These are phyloP conservation scores for Xenopus borealis DNA, from an alignment of 2,113 vertebrate species.

Conservation along the genomic window DNA sequence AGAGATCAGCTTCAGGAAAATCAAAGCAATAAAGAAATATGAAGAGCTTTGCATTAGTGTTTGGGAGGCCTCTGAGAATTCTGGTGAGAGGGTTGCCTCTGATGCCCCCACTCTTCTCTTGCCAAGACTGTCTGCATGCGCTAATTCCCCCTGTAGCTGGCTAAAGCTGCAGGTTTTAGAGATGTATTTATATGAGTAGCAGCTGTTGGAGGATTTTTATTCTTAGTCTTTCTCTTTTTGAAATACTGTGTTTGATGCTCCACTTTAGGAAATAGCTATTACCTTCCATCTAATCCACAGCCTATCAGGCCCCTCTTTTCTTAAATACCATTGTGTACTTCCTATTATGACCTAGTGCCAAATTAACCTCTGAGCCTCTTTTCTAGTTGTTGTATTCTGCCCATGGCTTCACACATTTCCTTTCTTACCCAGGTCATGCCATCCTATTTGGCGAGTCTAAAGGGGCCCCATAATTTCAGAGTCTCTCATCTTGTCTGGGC, in stretches of 20 bases:
- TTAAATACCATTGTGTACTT: background rate
- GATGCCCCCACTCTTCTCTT: conserved; percentile 26
- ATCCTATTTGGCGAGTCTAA: too few relatives aligned
- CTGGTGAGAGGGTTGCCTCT: background rate
- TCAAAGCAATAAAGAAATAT: conserved; percentile 1
- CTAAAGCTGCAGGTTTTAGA: conserved; percentile 43
- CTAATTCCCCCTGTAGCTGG: conserved; percentile 30
- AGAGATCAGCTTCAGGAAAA: conserved; percentile 17
- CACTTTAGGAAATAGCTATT: conserved; percentile 30
- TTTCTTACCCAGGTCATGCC: too few relatives aligned
- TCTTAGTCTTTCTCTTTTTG: conserved; percentile 21
- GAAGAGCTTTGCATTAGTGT: conserved; percentile 26
- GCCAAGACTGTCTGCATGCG: conserved; percentile 40
- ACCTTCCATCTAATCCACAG: background rate
- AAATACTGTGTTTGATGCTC: conserved; percentile 26
- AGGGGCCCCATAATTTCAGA: too few relatives aligned
- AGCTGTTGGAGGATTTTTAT: conserved; percentile 38
- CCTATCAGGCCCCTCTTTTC: background rate
- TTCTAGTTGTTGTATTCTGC: too few relatives aligned
- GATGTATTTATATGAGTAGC: conserved; percentile 44
- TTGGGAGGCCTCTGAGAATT: conserved; percentile 24
- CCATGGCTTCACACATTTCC: too few relatives aligned
- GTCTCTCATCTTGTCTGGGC: too few relatives aligned
- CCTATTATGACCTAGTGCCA: background rate
- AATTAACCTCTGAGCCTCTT: background rate